Evolutionary conservation across 1,140 invertebrate species (phyloP).

Genomic region (Drosophila tristis): DNA sequence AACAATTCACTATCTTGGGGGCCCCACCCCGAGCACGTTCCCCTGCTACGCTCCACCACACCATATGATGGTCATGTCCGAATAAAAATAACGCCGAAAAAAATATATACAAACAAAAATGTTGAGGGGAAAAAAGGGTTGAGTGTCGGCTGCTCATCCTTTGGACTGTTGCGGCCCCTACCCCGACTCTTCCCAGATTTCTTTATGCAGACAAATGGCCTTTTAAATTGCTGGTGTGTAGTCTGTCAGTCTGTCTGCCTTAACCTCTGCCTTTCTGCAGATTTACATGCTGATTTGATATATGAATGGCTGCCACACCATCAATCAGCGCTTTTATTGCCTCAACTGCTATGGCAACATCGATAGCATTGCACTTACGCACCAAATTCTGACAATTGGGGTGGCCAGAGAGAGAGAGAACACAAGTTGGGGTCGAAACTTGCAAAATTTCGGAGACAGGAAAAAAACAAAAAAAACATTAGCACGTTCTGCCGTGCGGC

Average conservation of each 20-base stretch:
- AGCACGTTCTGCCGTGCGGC: too few species aligned
- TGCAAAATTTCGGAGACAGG: too few species aligned
- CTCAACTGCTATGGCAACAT: constrained; percentile 34
- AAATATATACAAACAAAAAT: neutral
- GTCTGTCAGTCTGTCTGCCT: constrained; percentile 32
- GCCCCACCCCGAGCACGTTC: constrained; percentile 10
- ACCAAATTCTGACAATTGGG: constrained; percentile 34
- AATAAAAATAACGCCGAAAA: constrained; percentile 13
- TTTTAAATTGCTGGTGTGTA: constrained; percentile 77
- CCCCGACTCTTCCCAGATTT: constrained; percentile 3
- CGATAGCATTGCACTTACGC: constrained; percentile 52
- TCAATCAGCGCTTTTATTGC: constrained; percentile 67
- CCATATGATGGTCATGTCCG: constrained; percentile 31
- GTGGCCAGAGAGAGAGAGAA: neutral
- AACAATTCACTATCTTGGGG: constrained; percentile 47
- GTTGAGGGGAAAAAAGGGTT: constrained; percentile 28
- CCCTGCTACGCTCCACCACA: neutral
- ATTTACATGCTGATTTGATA: constrained; percentile 80
- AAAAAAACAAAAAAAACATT: too few species aligned
- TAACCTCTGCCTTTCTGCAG: constrained; percentile 18
- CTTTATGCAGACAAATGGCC: constrained; percentile 72
- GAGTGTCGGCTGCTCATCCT: neutral
- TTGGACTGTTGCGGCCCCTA: neutral
- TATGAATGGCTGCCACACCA: constrained; percentile 66
- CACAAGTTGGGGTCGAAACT: too few species aligned